Evolutionary conservation across 2,797 vertebrate genomes (phyloP).

Genomic region (Coluber constrictor): DNA sequence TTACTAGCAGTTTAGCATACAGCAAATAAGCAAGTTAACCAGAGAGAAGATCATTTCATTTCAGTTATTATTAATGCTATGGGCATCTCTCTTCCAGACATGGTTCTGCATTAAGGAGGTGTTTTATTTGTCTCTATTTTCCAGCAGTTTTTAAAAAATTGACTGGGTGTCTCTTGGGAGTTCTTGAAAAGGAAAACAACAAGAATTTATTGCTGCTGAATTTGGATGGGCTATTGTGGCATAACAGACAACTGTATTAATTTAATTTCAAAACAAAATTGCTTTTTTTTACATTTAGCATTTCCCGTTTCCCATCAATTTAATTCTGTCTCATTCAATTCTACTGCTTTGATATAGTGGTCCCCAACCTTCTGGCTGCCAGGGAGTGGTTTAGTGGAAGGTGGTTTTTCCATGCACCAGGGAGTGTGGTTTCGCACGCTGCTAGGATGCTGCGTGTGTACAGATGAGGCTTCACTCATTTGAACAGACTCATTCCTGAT

Average conservation of each 20-base stretch:
- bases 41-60: conserved; percentile 31
- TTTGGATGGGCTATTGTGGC: background rate
- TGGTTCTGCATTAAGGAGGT: conserved; percentile 19
- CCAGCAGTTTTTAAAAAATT: conserved; percentile 36
- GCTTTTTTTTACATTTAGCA: background rate
- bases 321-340: background rate
- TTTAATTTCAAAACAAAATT: background rate
- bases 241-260: background rate
- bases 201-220: background rate
- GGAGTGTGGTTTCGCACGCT: background rate
- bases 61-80: conserved; percentile 40
- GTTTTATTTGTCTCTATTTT: conserved; percentile 31
- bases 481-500: background rate
- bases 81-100: conserved; percentile 55
- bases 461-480: background rate
- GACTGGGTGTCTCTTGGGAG: conserved; percentile 32
- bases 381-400: background rate
- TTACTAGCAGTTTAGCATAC: background rate
- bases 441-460: background rate
- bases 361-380: background rate
- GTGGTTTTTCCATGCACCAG: background rate
- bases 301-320: background rate
- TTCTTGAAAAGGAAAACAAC: conserved; percentile 18
- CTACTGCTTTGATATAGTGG: background rate
- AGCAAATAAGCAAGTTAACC: conserved; percentile 47